phyloP scores from a whole-genome alignment of 1,140 invertebrate genomes.

The Oreohelix idahoensis region DNA sequence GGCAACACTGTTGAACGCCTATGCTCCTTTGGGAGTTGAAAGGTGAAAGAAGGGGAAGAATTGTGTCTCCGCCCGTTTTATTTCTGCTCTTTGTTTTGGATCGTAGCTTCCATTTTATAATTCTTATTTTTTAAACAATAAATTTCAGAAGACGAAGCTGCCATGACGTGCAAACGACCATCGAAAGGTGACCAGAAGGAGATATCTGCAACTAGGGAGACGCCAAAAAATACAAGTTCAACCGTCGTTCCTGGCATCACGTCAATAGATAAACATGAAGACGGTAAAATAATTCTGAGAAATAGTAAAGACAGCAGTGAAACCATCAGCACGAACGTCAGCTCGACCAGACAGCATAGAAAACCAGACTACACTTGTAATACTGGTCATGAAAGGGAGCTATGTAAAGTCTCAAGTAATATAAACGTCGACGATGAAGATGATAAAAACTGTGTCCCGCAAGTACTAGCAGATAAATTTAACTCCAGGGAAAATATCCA shows the following conservation, averaged over 20 bases:
- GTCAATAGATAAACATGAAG: background rate
- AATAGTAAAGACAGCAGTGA: background rate
- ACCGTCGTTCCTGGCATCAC: background rate
- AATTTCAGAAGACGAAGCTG: background rate
- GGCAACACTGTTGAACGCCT: too few relatives aligned
- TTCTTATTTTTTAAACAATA: background rate
- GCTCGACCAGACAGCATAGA: background rate
- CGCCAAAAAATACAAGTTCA: background rate
- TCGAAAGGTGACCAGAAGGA: background rate
- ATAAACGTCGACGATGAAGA: background rate
- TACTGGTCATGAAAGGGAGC: too few relatives aligned
- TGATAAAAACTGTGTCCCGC: background rate
- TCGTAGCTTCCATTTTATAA: too few relatives aligned
- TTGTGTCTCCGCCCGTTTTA: too few relatives aligned
- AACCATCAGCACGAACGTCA: background rate
- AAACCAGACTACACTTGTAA: background rate
- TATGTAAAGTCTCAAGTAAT: background rate
- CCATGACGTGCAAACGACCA: background rate
- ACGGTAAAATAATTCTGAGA: background rate
- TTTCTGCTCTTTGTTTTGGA: too few relatives aligned
- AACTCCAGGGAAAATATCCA: background rate
- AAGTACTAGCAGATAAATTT: background rate
- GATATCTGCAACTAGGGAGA: too few relatives aligned
- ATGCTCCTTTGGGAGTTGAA: too few relatives aligned
- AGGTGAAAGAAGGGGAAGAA: too few relatives aligned